A percentile compares a stretch with the other conserved stretches of the same genome.
Evolutionary conservation across 2,113 vertebrate genomes (phyloP).

Genomic region (Motacilla alba): DNA sequence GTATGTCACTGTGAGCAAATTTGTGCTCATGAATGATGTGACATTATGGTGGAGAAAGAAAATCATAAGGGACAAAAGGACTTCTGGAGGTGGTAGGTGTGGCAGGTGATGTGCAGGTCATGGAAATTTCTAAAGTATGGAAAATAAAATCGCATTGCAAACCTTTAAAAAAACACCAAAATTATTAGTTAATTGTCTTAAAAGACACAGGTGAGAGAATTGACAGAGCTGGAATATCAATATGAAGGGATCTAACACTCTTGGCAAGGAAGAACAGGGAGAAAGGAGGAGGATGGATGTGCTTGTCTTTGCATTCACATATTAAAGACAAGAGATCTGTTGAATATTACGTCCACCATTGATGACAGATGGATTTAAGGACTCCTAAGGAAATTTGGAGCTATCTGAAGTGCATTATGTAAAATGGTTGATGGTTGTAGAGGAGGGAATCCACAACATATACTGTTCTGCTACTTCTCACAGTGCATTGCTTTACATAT

Average conservation of each 20-base stretch:
- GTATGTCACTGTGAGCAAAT: not conserved
- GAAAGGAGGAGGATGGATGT: not conserved
- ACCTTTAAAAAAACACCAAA: not conserved
- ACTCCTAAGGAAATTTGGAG: not conserved
- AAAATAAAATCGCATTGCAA: not conserved
- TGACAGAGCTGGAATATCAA: not conserved
- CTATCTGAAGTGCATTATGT: not conserved
- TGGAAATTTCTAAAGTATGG: not conserved
- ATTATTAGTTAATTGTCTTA: not conserved
- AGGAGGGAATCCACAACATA: not conserved
- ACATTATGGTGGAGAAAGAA: not conserved
- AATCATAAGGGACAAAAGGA: not conserved
- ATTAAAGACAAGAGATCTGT: not conserved
- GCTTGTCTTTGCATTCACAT: not conserved
- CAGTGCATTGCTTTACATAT: not conserved
- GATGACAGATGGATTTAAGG: not conserved
- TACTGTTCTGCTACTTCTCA: not conserved
- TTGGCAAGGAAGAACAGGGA: not conserved
- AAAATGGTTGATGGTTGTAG: not conserved
- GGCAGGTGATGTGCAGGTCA: not conserved
- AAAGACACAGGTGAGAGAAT: not conserved
- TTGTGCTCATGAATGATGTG: fast-evolving
- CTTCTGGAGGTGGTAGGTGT: not conserved
- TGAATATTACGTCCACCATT: not conserved
- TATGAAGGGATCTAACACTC: not conserved